Conservation (phyloP, 2,113 vertebrate genomes). For the Geococcyx californianus region DNA sequence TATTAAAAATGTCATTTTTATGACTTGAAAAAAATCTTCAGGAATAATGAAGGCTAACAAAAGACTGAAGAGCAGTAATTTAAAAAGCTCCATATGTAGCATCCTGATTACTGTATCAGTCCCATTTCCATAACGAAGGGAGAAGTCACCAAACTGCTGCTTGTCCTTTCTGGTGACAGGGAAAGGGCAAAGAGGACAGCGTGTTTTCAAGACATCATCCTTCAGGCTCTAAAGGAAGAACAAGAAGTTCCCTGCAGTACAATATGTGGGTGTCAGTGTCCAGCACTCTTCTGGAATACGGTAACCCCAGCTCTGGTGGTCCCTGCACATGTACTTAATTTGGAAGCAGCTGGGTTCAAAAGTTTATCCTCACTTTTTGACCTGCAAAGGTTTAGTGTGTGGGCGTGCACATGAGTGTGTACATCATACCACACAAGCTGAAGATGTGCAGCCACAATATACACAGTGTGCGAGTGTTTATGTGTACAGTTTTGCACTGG, state of each 20-base stretch:
- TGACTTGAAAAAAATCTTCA: slow-evolving; percentile 68
- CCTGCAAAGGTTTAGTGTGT: slow-evolving; percentile 40
- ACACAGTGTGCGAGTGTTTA: neutral
- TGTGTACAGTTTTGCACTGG: neutral
- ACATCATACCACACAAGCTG: slow-evolving; percentile 44
- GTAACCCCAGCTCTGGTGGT: slow-evolving; percentile 57
- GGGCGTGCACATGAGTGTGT: neutral
- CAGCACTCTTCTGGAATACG: slow-evolving; percentile 9
- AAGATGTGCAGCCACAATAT: neutral
- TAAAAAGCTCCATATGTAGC: slow-evolving; percentile 74
- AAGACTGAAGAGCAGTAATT: slow-evolving; percentile 73
- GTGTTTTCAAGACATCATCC: slow-evolving; percentile 4
- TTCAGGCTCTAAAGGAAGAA: neutral
- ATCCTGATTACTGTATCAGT: slow-evolving; percentile 76
- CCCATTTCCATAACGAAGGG: slow-evolving; percentile 55
- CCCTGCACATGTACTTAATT: slow-evolving; percentile 55
- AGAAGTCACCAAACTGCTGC: slow-evolving; percentile 48
- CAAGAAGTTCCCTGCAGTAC: slow-evolving; percentile 8
- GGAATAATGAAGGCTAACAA: slow-evolving; percentile 80
- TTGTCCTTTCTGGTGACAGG: slow-evolving; percentile 42
- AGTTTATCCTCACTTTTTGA: slow-evolving; percentile 66
- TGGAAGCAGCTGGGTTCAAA: slow-evolving; percentile 59
- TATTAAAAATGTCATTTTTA: slow-evolving; percentile 85
- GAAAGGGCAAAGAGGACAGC: slow-evolving; percentile 25
- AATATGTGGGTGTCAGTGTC: slow-evolving; percentile 32